phyloP scores from a whole-genome alignment of 2,888 invertebrate genomes.

The Suillia variegata region DNA sequence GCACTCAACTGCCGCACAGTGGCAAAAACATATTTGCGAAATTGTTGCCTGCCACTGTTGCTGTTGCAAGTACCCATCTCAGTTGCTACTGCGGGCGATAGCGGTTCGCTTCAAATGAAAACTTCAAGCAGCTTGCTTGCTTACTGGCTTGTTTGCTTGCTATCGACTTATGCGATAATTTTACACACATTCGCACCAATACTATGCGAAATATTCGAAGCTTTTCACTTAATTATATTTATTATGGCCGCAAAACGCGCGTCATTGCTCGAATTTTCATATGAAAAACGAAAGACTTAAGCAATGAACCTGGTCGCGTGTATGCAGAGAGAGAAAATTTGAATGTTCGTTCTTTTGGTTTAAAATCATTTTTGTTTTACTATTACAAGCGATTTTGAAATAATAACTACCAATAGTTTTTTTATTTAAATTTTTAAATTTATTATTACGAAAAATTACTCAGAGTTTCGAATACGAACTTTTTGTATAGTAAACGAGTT shows the following conservation, averaged over 20 bases:
- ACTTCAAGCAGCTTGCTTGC: neutral
- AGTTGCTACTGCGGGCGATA: no score
- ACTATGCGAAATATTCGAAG: neutral
- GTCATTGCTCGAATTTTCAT: neutral
- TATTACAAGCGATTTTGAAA: no score
- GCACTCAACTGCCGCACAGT: slow-evolving; percentile 30
- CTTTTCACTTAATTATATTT: neutral
- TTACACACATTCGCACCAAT: neutral
- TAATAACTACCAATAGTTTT: no score
- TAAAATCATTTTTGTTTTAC: no score
- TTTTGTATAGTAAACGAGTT: slow-evolving; percentile 1
- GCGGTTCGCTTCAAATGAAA: neutral
- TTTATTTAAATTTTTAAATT: no score
- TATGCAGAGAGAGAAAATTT: no score
- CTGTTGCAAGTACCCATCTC: no score
- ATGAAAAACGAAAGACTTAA: slow-evolving; percentile 26
- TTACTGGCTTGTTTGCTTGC: neutral
- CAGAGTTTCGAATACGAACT: no score
- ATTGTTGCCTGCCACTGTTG: neutral
- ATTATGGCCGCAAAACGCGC: neutral
- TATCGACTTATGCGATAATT: neutral
- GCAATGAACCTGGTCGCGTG: slow-evolving; percentile 19
- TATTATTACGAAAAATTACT: no score
- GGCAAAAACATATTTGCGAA: slow-evolving; percentile 15
- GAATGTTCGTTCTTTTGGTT: no score